These are phyloP conservation scores for Salminus brasiliensis DNA, from an alignment of 2,113 vertebrate species.

Conservation along the genomic window DNA sequence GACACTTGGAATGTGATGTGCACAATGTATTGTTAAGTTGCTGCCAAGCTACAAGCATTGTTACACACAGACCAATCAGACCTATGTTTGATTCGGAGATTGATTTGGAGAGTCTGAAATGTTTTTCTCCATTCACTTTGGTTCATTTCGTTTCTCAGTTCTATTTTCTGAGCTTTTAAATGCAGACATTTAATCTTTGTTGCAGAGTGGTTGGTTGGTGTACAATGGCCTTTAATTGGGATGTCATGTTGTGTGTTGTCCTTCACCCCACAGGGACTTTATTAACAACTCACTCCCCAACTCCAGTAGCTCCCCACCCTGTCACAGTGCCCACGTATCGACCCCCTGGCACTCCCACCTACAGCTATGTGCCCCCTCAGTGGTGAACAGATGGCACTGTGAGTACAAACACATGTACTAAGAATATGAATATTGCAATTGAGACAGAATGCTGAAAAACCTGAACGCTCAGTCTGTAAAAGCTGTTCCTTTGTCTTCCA, in stretches of 20 bases:
- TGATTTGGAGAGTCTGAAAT: too few species aligned
- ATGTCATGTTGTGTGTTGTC: not conserved
- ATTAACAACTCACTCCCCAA: conserved; percentile 95
- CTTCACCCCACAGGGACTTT: conserved; percentile 74
- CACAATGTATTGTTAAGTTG: too few species aligned
- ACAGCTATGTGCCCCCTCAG: conserved; percentile 97
- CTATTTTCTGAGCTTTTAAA: too few species aligned
- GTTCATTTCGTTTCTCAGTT: too few species aligned
- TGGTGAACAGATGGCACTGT: conserved; percentile 90
- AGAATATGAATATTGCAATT: not conserved
- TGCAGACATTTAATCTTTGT: too few species aligned
- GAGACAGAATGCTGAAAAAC: too few species aligned
- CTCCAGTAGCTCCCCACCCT: conserved; percentile 88
- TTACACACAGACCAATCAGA: too few species aligned
- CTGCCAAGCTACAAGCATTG: too few species aligned
- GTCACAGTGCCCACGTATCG: conserved; percentile 95
- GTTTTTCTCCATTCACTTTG: too few species aligned
- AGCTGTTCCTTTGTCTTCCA: conserved; percentile 59
- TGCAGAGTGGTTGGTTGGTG: not conserved
- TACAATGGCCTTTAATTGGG: not conserved
- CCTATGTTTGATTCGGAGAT: too few species aligned
- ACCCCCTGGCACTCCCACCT: conserved; percentile 91
- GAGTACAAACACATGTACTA: conserved; percentile 53
- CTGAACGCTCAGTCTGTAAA: conserved; percentile 2
- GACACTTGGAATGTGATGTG: too few species aligned